Base-by-base conservation (phyloP, 2,888 invertebrate genomes). In the Parnassius smintheus region DNA sequence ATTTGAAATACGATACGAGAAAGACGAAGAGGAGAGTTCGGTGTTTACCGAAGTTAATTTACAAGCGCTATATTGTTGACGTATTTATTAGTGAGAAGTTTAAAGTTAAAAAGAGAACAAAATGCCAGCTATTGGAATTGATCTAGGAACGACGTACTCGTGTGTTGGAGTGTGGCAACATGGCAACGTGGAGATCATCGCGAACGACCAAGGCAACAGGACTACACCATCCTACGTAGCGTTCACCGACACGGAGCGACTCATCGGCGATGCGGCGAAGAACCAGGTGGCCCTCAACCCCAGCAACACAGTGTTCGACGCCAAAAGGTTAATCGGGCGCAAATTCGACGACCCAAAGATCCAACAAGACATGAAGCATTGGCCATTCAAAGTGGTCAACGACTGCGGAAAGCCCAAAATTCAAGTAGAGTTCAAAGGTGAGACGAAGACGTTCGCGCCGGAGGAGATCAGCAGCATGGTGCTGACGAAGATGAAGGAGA, bases 111-210 rank as follows among this genome's bases (percentile, higher is more conserved):
- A 25, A 35, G 12, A 51, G 25, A 9, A 51, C 49, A 76, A 71
- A 75, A 89, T 88, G 89, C 86, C 87, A 80, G 87, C 88, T 68
- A 81, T 88, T 56, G 88, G 88, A 84, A 89, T 88, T 69, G 87
- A 97, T 92, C 93, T 97, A 80, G 97, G 97, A 74, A 97, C 97
- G 48, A 92, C 93, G 12, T 92, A 92, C 78, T 93, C 92, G 69
- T 93, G 92, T 72, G 92, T 93, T 42, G 90, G 88, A 65, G 89
- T 90, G 22, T 90, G 82, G 82, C 90, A 89, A 77, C 96, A 97
- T 90, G 97, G 97, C 70, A 96, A 96, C 91, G 96, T 97, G 78
- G 96, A 96, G 91, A 96, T 96, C 85, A 96, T 96, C 88, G 96
- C 96, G 83, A 97, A 97, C 85, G 96, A 96, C 88, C 96, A 97